phyloP scores from a whole-genome alignment of 2,888 invertebrate species.

The Malthinus flaveolus region DNA sequence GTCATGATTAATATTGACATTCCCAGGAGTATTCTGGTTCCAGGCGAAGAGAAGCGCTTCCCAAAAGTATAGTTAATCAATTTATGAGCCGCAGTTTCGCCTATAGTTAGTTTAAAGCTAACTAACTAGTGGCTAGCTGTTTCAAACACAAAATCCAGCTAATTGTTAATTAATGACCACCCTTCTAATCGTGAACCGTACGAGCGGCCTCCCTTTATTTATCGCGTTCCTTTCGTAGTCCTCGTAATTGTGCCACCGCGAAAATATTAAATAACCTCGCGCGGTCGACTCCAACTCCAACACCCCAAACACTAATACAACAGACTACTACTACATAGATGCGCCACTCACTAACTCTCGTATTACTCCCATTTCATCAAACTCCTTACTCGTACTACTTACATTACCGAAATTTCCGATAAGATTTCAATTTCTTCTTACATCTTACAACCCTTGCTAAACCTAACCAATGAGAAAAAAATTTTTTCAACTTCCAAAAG shows the following conservation, averaged over 20 bases:
- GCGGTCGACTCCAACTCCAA: slow-evolving; percentile 15
- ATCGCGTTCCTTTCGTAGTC: slow-evolving; percentile 21
- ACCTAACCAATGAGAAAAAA: slow-evolving; percentile 1
- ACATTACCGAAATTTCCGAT: slow-evolving; percentile 10
- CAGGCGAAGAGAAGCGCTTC: slow-evolving; percentile 34
- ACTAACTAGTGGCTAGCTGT: slow-evolving; percentile 25
- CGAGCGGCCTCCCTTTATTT: slow-evolving; percentile 24
- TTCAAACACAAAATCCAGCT: slow-evolving; percentile 25
- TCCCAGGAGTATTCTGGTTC: slow-evolving; percentile 31
- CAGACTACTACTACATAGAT: no score
- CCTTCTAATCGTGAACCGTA: slow-evolving; percentile 27
- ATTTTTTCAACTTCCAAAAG: slow-evolving; percentile 18
- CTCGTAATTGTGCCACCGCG: slow-evolving; percentile 27
- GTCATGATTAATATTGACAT: slow-evolving; percentile 33
- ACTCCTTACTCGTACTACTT: not conserved
- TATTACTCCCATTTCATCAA: no score
- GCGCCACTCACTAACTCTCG: slow-evolving; percentile 5
- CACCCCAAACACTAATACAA: slow-evolving; percentile 22
- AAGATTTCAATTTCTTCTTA: slow-evolving; percentile 9
- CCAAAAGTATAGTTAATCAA: slow-evolving; percentile 36
- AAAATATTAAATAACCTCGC: slow-evolving; percentile 22
- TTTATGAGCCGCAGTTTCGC: slow-evolving; percentile 31
- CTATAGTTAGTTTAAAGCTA: slow-evolving; percentile 28
- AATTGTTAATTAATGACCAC: slow-evolving; percentile 30
- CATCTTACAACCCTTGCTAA: slow-evolving; percentile 7